These are phyloP conservation scores for Cecidostiba fungosa DNA, from an alignment of 2,888 invertebrate genomes.

Conservation along the genomic window DNA sequence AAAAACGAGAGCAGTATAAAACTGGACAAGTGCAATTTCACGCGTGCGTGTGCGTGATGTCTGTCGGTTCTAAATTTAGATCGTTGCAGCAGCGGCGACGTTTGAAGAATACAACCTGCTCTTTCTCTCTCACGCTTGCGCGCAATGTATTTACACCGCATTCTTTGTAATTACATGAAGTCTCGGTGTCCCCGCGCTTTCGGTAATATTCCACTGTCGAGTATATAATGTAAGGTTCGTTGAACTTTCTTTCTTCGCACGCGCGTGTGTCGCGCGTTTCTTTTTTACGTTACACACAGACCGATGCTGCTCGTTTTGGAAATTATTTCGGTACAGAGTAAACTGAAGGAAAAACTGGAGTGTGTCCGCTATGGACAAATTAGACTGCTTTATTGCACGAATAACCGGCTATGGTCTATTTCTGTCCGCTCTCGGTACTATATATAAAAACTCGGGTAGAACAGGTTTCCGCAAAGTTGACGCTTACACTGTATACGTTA, in stretches of 20 bases:
- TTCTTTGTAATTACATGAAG: slow-evolving; percentile 57
- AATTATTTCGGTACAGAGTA: not conserved
- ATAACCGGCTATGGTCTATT: not conserved
- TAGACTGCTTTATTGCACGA: not conserved
- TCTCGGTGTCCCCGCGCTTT: slow-evolving; percentile 18
- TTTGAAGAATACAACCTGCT: slow-evolving; percentile 7
- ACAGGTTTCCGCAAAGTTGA: not conserved
- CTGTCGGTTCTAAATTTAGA: not conserved
- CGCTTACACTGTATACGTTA: not conserved
- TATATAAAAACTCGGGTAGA: not conserved
- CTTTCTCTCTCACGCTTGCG: slow-evolving; percentile 5
- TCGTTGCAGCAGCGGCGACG: not conserved
- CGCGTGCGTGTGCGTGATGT: not conserved
- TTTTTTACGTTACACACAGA: not conserved
- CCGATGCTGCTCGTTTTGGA: not conserved
- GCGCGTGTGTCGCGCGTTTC: not conserved
- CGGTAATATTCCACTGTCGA: slow-evolving; percentile 49
- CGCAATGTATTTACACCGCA: slow-evolving; percentile 53
- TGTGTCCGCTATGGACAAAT: not conserved
- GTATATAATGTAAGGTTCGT: slow-evolving; percentile 32
- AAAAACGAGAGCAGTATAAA: not conserved
- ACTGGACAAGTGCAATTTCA: slow-evolving; percentile 10
- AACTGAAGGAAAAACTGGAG: not conserved
- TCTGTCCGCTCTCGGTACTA: not conserved
- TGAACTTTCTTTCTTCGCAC: slow-evolving; percentile 32